phyloP scores from a whole-genome alignment of 2,888 invertebrate genomes.

The Rhodophaea formosa region DNA sequence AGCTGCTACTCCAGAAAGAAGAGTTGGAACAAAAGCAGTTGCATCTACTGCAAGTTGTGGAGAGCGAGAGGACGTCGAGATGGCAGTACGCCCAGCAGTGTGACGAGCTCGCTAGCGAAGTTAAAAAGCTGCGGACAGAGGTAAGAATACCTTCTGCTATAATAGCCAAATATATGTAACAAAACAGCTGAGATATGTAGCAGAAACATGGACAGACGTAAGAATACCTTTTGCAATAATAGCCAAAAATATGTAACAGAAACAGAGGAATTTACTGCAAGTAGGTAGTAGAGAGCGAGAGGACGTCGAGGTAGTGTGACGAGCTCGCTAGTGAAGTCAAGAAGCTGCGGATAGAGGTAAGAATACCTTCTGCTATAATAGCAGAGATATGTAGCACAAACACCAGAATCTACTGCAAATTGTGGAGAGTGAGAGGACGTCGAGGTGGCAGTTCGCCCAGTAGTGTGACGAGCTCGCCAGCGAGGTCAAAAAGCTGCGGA shows the following conservation, averaged over 20 bases:
- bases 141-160: slow-evolving; percentile 61
- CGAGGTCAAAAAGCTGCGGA: slow-evolving; percentile 93
- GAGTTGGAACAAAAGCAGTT: slow-evolving; percentile 95
- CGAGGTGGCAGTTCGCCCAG: slow-evolving; percentile 88
- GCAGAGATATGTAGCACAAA: not conserved
- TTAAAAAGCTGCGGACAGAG: slow-evolving; percentile 93
- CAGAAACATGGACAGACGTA: slow-evolving; percentile 86
- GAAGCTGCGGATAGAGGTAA: slow-evolving; percentile 92
- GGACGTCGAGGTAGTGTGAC: slow-evolving; percentile 95
- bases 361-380: not conserved
- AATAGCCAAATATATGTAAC: not conserved
- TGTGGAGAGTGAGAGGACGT: no score
- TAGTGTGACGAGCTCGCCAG: slow-evolving; percentile 94
- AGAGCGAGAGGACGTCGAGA: slow-evolving; percentile 94
- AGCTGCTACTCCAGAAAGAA: slow-evolving; percentile 92
- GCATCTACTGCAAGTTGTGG: slow-evolving; percentile 93
- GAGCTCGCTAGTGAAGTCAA: slow-evolving; percentile 94
- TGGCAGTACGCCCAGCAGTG: slow-evolving; percentile 97
- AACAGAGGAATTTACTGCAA: slow-evolving; percentile 92
- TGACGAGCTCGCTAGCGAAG: slow-evolving; percentile 93
- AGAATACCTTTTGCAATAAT: not conserved
- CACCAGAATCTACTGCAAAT: no score
- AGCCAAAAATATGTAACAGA: slow-evolving; percentile 88
- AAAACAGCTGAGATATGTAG: no score
- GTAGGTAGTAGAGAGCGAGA: slow-evolving; percentile 95